Evolutionary conservation across 2,797 vertebrate species (phyloP).

Genomic region (Enteromius anoplus): DNA sequence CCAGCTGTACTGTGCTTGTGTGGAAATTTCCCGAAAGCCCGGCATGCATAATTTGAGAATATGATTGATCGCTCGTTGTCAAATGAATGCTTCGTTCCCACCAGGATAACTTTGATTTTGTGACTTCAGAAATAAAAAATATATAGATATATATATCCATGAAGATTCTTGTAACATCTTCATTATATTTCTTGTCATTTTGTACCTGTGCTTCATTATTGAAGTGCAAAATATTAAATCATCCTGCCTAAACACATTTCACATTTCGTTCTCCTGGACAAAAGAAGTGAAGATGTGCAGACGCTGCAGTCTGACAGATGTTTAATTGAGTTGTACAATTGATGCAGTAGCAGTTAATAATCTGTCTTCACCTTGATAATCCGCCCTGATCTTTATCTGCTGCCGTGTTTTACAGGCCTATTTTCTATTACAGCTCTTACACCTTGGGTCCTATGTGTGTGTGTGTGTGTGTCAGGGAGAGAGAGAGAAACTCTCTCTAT

Average conservation of each 20-base stretch:
- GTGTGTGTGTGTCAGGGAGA: not conserved
- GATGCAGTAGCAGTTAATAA: slow-evolving; percentile 37
- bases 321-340: slow-evolving; percentile 35
- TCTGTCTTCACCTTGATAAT: slow-evolving; percentile 36
- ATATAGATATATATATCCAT: too few relatives aligned
- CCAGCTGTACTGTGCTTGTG: too few relatives aligned
- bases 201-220: slow-evolving; percentile 13
- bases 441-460: not conserved
- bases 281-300: slow-evolving; percentile 20
- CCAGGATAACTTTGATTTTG: not conserved
- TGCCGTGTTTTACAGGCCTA: slow-evolving; percentile 1
- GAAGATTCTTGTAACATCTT: not conserved
- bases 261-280: not conserved
- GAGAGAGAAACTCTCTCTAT: not conserved
- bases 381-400: slow-evolving; percentile 21
- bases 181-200: slow-evolving; percentile 21
- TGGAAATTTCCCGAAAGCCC: slow-evolving; percentile 1
- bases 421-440: slow-evolving; percentile 21
- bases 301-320: slow-evolving; percentile 33
- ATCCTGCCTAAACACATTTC: slow-evolving; percentile 4
- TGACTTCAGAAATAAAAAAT: not conserved
- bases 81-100: not conserved
- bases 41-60: not conserved
- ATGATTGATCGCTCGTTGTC: not conserved
- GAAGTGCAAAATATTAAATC: slow-evolving; percentile 7